Evolutionary conservation across 1,140 invertebrate species (phyloP).

Genomic region (Aphelenchoides avenae): DNA sequence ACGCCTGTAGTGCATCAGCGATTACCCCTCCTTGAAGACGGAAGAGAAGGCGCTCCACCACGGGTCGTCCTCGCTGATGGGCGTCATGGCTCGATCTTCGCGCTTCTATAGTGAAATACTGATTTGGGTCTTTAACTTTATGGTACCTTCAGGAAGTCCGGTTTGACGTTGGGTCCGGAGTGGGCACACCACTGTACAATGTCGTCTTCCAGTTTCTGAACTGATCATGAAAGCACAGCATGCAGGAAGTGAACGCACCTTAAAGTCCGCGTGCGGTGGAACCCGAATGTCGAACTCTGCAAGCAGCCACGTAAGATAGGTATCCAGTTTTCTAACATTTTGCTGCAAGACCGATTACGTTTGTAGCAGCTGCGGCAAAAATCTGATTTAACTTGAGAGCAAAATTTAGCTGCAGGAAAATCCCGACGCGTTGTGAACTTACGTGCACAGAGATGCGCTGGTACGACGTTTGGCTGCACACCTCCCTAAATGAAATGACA

Average conservation of each 20-base stretch:
- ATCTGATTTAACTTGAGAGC: conserved; percentile 10
- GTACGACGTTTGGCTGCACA: conserved; percentile 82
- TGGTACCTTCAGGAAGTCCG: conserved; percentile 68
- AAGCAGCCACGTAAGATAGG: conserved; percentile 16
- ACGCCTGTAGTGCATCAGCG: no score
- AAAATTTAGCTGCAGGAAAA: background rate
- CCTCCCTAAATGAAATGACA: conserved; percentile 69
- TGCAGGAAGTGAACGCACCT: no score
- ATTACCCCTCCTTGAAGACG: conserved; percentile 65
- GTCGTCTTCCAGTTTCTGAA: conserved; percentile 69
- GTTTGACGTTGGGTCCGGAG: conserved; percentile 73
- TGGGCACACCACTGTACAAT: conserved; percentile 74
- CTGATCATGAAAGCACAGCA: conserved; percentile 1
- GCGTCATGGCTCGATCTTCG: conserved; percentile 64
- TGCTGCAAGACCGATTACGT: no score
- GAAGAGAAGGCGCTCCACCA: conserved; percentile 77
- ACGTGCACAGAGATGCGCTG: conserved; percentile 69
- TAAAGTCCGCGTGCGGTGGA: conserved; percentile 69
- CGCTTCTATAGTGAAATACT: conserved; percentile 63
- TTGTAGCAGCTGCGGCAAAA: no score
- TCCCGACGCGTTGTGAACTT: background rate
- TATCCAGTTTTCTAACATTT: background rate
- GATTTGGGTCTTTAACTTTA: conserved; percentile 4
- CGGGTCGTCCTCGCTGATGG: conserved; percentile 69
- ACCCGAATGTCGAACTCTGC: conserved; percentile 76